These are phyloP conservation scores for Drosophila rubida DNA, from an alignment of 2,888 invertebrate species.

Conservation along the genomic window DNA sequence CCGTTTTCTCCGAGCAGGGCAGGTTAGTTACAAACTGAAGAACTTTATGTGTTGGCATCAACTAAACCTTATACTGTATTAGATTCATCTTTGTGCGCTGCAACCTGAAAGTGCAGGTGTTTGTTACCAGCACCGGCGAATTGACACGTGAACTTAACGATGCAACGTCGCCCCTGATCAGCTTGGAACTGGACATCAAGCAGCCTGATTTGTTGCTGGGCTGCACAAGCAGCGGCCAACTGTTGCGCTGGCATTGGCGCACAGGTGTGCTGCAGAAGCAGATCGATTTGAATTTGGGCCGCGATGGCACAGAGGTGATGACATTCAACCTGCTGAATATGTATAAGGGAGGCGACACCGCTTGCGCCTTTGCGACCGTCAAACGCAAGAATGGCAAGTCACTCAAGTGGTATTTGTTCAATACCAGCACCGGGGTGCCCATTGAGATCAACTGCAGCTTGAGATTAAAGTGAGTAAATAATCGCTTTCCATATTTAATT, in stretches of 20 bases:
- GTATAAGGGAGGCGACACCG: slow-evolving; percentile 62
- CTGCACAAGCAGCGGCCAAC: slow-evolving; percentile 86
- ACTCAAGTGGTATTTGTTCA: slow-evolving; percentile 67
- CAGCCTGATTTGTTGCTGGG: slow-evolving; percentile 85
- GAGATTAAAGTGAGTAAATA: slow-evolving; percentile 61
- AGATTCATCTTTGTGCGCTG: slow-evolving; percentile 88
- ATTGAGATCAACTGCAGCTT: slow-evolving; percentile 50
- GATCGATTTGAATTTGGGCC: slow-evolving; percentile 38
- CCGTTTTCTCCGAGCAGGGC: slow-evolving; percentile 87
- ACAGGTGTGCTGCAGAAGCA: slow-evolving; percentile 85
- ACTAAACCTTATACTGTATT: slow-evolving; percentile 9
- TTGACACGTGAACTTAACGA: slow-evolving; percentile 87
- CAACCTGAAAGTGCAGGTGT: slow-evolving; percentile 87
- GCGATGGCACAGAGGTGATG: slow-evolving; percentile 21
- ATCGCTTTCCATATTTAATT: too few relatives aligned
- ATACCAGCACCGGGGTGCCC: slow-evolving; percentile 61
- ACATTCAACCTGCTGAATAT: slow-evolving; percentile 79
- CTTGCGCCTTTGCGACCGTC: slow-evolving; percentile 78
- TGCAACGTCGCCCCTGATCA: slow-evolving; percentile 85
- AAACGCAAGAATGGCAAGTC: slow-evolving; percentile 17
- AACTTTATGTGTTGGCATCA: not conserved
- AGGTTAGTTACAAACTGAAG: slow-evolving; percentile 86
- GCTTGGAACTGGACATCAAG: slow-evolving; percentile 85
- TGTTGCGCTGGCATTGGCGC: slow-evolving; percentile 88
- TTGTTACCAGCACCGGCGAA: slow-evolving; percentile 88